These are phyloP conservation scores for Dendrocincla fuliginosa DNA, from an alignment of 2,797 vertebrate genomes.

Conservation along the genomic window DNA sequence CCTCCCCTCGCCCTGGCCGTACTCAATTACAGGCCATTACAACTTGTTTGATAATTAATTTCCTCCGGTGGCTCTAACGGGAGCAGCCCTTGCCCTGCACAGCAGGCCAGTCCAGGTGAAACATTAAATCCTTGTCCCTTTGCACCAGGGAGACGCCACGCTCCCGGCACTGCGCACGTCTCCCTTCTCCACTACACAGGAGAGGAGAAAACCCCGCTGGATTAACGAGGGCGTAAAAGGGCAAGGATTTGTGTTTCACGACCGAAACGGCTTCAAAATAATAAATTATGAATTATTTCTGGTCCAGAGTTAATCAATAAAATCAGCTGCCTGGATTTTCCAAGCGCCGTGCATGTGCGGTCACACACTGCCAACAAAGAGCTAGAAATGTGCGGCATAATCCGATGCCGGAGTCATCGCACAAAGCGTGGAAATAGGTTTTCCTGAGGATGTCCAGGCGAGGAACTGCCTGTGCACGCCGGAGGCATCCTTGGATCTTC, in stretches of 20 bases:
- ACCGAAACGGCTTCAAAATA: background rate
- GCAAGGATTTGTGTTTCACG: background rate
- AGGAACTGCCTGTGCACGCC: background rate
- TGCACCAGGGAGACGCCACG: background rate
- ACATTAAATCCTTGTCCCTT: slow-evolving; percentile 41
- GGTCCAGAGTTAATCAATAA: slow-evolving; percentile 14
- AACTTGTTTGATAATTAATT: slow-evolving; percentile 17
- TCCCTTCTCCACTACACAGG: background rate
- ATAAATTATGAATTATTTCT: slow-evolving; percentile 10
- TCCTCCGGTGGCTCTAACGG: slow-evolving; percentile 5
- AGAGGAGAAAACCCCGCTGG: background rate
- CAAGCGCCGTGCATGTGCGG: background rate
- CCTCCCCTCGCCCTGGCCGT: rapidly evolving
- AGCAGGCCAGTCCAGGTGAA: background rate
- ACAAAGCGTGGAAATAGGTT: slow-evolving; percentile 53
- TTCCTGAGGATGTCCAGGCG: slow-evolving; percentile 53
- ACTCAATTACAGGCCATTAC: slow-evolving; percentile 23
- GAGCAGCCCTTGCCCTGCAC: background rate
- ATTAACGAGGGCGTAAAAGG: background rate
- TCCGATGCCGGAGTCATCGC: background rate
- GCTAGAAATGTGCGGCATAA: slow-evolving; percentile 45
- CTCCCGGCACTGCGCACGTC: rapidly evolving
- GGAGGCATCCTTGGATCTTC: slow-evolving; percentile 36
- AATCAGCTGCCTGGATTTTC: background rate
- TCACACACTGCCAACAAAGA: slow-evolving; percentile 44